phyloP scores from a whole-genome alignment of 1,140 invertebrate species.

The Choristoneura fumiferana region DNA sequence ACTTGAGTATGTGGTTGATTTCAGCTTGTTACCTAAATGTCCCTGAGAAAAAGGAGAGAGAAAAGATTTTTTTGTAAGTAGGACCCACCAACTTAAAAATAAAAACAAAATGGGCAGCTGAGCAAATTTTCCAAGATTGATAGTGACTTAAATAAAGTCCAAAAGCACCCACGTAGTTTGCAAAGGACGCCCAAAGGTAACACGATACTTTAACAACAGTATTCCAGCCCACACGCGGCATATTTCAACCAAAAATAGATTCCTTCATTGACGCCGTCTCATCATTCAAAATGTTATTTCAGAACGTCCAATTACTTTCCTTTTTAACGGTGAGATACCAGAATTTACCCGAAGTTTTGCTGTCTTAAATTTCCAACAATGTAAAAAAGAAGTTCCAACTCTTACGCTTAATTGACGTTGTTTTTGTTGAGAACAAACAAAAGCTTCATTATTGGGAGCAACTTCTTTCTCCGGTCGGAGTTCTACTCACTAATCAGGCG shows the following conservation, averaged over 20 bases:
- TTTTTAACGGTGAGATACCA: constrained; percentile 2
- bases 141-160: too few species aligned
- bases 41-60: too few species aligned
- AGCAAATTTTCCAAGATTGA: too few species aligned
- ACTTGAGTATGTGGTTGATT: too few species aligned
- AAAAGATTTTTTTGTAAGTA: too few species aligned
- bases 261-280: neutral
- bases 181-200: neutral
- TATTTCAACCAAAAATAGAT: too few species aligned
- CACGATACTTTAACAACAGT: too few species aligned
- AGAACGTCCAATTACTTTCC: constrained; percentile 8
- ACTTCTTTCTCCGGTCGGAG: constrained; percentile 15
- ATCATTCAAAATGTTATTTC: constrained; percentile 9
- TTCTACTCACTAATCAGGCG: constrained; percentile 6
- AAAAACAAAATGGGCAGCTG: too few species aligned
- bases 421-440: constrained; percentile 15
- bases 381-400: constrained; percentile 9
- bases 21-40: too few species aligned
- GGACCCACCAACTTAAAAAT: too few species aligned
- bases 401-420: constrained; percentile 18
- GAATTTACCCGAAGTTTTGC: neutral
- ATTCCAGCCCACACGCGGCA: too few species aligned
- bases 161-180: too few species aligned
- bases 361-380: constrained; percentile 11
- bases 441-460: constrained; percentile 16